Conservation (phyloP, 2,888 invertebrate genomes). For the Agonopterix arenella region DNA sequence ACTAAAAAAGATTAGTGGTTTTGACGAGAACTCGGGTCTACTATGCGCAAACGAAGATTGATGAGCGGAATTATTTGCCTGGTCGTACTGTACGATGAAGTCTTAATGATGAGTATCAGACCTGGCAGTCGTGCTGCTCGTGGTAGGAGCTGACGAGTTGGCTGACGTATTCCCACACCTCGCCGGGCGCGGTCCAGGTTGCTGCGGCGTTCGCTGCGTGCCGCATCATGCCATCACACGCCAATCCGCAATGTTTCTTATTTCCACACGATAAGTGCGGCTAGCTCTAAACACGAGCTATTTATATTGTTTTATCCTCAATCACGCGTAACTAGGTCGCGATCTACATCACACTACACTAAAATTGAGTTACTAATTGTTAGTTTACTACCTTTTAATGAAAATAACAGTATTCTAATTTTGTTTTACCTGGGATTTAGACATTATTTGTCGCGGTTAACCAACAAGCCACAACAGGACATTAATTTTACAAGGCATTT, state of each 20-base stretch:
- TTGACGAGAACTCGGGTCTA: too few species aligned
- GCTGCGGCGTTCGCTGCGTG: constrained; percentile 64
- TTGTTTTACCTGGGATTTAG: too few species aligned
- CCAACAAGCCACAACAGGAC: too few species aligned
- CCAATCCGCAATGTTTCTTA: constrained; percentile 6
- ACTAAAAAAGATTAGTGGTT: too few species aligned
- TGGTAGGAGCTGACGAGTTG: constrained; percentile 80
- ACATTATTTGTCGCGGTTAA: too few species aligned
- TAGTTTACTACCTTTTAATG: too few species aligned
- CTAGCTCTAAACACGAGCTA: constrained; percentile 60
- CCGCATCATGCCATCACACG: constrained; percentile 70
- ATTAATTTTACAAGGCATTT: too few species aligned
- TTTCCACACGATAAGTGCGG: constrained; percentile 2
- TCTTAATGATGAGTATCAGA: constrained; percentile 16
- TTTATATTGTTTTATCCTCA: constrained; percentile 76
- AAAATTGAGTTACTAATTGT: constrained; percentile 8
- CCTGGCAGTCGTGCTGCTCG: constrained; percentile 72
- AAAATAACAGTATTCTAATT: too few species aligned
- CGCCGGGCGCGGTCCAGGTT: constrained; percentile 75
- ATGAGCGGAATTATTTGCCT: too few species aligned
- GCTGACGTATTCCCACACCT: constrained; percentile 82
- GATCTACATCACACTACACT: constrained; percentile 62
- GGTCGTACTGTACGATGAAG: too few species aligned
- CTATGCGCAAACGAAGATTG: too few species aligned
- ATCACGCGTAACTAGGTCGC: constrained; percentile 72